Conservation (phyloP, 2,888 invertebrate genomes). For the Limulus polyphemus region DNA sequence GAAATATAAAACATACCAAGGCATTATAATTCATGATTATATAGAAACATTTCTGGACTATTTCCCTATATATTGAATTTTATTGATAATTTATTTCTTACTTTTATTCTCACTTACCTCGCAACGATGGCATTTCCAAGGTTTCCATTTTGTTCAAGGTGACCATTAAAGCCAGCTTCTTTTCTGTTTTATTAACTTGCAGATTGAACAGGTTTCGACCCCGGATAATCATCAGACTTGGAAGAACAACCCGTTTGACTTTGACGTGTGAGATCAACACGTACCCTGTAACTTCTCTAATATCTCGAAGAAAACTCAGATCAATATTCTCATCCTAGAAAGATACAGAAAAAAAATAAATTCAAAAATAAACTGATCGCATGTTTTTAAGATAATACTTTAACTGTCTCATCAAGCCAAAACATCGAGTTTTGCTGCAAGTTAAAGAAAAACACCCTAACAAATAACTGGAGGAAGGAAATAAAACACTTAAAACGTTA, state of each 20-base stretch:
- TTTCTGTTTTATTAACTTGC: conserved; percentile 61
- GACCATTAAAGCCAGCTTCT: conserved; percentile 60
- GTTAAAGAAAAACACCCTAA: too few species aligned
- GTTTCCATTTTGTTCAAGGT: conserved; percentile 75
- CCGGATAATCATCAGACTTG: conserved; percentile 80
- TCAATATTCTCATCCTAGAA: conserved; percentile 55
- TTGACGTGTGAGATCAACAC: conserved; percentile 88
- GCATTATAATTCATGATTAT: too few species aligned
- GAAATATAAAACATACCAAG: too few species aligned
- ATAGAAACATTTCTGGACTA: too few species aligned
- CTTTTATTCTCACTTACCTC: conserved; percentile 36
- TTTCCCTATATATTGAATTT: too few species aligned
- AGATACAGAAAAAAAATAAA: not conserved
- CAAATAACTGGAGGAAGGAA: too few species aligned
- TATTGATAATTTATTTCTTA: too few species aligned
- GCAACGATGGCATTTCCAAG: conserved; percentile 70
- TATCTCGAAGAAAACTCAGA: conserved; percentile 79
- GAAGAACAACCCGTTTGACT: conserved; percentile 67
- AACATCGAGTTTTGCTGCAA: too few species aligned
- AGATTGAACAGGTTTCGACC: conserved; percentile 81
- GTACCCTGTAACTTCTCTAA: conserved; percentile 86
- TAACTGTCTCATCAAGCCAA: too few species aligned
- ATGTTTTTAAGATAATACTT: too few species aligned
- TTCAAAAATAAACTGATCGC: too few species aligned
- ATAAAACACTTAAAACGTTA: too few species aligned